Conservation (phyloP, 2,113 vertebrate genomes). For the Centropus bengalensis region DNA sequence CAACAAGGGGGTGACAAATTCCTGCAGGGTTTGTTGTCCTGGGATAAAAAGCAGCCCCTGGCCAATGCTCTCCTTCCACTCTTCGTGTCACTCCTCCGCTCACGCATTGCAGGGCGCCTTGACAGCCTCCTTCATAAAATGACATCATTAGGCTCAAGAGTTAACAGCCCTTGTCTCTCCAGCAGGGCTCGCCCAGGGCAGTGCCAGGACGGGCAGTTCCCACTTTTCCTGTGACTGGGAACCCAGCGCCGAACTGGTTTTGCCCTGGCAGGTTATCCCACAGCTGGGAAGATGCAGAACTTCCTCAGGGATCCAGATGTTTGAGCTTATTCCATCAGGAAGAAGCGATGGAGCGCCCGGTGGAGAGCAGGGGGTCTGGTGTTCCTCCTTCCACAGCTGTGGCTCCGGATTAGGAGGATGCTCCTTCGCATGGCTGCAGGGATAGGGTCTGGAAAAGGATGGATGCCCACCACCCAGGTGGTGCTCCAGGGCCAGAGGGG, state of each 20-base stretch:
- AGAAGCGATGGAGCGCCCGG: fast-evolving
- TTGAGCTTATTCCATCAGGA: fast-evolving
- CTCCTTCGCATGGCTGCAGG: fast-evolving
- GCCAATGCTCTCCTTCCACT: background rate
- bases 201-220: background rate
- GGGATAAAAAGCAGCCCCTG: background rate
- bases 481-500: background rate
- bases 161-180: background rate
- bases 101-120: background rate
- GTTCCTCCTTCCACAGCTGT: background rate
- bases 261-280: background rate
- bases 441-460: fast-evolving
- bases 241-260: fast-evolving
- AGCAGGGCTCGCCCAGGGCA: background rate
- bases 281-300: background rate
- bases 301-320: background rate
- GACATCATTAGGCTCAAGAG: background rate
- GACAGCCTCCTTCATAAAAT: background rate
- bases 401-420: background rate
- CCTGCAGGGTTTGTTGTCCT: background rate
- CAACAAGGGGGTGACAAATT: background rate
- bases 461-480: background rate
- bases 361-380: background rate
- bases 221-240: background rate
- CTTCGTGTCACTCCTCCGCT: background rate